These are phyloP conservation scores for Drosophila subquinaria DNA, from an alignment of 2,888 invertebrate species.

Conservation along the genomic window DNA sequence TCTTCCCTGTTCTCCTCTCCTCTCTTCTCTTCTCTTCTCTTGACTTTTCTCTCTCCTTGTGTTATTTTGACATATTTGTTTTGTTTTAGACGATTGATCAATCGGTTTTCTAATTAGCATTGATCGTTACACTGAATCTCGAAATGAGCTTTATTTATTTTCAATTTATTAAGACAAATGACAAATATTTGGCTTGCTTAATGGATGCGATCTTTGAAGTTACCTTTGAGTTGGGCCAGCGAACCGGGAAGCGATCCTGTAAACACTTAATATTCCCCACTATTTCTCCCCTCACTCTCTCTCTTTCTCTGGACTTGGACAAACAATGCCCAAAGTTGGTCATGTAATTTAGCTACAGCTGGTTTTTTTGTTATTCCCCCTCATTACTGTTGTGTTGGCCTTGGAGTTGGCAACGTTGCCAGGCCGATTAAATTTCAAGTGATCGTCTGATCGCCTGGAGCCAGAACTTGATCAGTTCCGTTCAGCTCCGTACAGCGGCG, in stretches of 20 bases:
- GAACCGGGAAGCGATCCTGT: constrained; percentile 33
- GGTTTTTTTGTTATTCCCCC: constrained; percentile 22
- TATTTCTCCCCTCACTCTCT: not conserved
- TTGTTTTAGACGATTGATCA: constrained; percentile 54
- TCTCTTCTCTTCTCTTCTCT: not conserved
- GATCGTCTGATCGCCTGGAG: constrained; percentile 51
- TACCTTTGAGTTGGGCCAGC: constrained; percentile 11
- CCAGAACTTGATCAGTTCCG: constrained; percentile 44
- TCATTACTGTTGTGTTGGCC: constrained; percentile 39
- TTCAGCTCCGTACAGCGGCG: constrained; percentile 8
- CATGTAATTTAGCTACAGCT: constrained; percentile 50
- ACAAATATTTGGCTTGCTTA: constrained; percentile 17
- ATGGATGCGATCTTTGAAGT: constrained; percentile 6
- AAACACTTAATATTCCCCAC: not conserved
- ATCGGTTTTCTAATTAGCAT: constrained; percentile 69
- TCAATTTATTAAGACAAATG: constrained; percentile 3
- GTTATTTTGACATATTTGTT: constrained; percentile 17
- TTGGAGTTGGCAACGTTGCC: constrained; percentile 52
- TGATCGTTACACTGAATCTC: constrained; percentile 58
- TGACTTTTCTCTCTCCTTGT: not conserved
- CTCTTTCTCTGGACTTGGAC: not conserved
- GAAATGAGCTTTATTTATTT: constrained; percentile 14
- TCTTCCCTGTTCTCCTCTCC: not conserved
- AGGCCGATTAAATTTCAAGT: constrained; percentile 63
- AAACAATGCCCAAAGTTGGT: constrained; percentile 28